phyloP scores from a whole-genome alignment of 1,140 invertebrate species.

The Uloborus diversus region DNA sequence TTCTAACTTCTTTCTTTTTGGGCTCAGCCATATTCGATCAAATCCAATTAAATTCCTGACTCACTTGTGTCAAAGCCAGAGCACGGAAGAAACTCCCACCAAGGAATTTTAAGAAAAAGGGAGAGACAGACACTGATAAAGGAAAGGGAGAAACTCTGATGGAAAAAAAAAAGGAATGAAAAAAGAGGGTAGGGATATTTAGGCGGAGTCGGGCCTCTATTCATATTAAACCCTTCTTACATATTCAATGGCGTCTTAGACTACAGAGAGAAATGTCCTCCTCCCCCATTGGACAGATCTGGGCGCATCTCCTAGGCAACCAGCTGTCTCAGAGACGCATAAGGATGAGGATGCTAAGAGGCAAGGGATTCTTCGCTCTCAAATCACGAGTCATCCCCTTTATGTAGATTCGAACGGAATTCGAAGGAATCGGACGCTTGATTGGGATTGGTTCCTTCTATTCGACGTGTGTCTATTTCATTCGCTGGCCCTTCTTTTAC shows the following conservation, averaged over 20 bases:
- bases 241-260: conserved; percentile 55
- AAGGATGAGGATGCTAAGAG: conserved; percentile 54
- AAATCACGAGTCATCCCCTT: conserved; percentile 54
- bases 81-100: background rate
- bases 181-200: conserved; percentile 26
- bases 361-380: conserved; percentile 38
- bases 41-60: conserved; percentile 49
- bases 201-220: conserved; percentile 52
- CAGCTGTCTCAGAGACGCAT: conserved; percentile 47
- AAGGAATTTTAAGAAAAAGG: background rate
- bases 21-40: conserved; percentile 11
- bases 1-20: background rate
- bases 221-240: conserved; percentile 56
- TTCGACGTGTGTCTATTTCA: conserved; percentile 35
- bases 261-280: conserved; percentile 51
- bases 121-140: conserved; percentile 8
- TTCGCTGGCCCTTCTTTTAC: background rate
- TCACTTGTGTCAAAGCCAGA: conserved; percentile 41
- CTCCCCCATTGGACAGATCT: conserved; percentile 49
- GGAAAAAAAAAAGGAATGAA: conserved; percentile 16
- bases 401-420: conserved; percentile 43
- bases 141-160: background rate
- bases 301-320: conserved; percentile 50
- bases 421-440: conserved; percentile 22
- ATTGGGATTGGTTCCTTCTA: conserved; percentile 43